phyloP scores from a whole-genome alignment of 2,113 vertebrate species.

The Hippoglossus stenolepis region DNA sequence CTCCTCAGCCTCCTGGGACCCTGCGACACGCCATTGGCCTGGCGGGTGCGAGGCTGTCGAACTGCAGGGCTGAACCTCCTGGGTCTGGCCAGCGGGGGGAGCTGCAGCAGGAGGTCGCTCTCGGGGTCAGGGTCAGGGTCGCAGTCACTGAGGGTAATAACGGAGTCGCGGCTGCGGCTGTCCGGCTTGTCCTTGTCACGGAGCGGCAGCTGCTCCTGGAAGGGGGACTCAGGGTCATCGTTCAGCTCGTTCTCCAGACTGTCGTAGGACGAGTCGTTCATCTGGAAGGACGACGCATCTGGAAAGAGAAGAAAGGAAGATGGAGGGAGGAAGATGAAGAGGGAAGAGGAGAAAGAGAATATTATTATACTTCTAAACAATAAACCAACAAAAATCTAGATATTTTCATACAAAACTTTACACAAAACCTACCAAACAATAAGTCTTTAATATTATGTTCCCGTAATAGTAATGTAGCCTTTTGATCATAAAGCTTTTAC shows the following conservation, averaged over 20 bases:
- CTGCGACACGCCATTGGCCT: constrained; percentile 61
- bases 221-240: constrained; percentile 88
- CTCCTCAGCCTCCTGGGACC: constrained; percentile 81
- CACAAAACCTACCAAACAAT: not conserved
- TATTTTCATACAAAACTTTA: not conserved
- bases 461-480: too few species aligned
- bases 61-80: constrained; percentile 62
- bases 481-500: too few species aligned
- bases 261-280: constrained; percentile 94
- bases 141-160: constrained; percentile 90
- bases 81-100: constrained; percentile 76
- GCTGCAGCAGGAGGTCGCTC: constrained; percentile 77
- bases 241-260: constrained; percentile 93
- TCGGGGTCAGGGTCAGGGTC: constrained; percentile 84
- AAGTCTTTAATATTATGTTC: too few species aligned
- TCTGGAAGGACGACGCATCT: constrained; percentile 90
- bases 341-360: not conserved
- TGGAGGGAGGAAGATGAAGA: not conserved
- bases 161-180: constrained; percentile 91
- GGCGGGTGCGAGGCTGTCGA: constrained; percentile 62
- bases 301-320: constrained; percentile 10
- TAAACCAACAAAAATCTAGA: not conserved
- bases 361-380: not conserved
- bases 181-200: constrained; percentile 84
- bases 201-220: constrained; percentile 80